These are phyloP conservation scores for Stegophylla sp. DNA, from an alignment of 2,888 invertebrate species.

Conservation along the genomic window DNA sequence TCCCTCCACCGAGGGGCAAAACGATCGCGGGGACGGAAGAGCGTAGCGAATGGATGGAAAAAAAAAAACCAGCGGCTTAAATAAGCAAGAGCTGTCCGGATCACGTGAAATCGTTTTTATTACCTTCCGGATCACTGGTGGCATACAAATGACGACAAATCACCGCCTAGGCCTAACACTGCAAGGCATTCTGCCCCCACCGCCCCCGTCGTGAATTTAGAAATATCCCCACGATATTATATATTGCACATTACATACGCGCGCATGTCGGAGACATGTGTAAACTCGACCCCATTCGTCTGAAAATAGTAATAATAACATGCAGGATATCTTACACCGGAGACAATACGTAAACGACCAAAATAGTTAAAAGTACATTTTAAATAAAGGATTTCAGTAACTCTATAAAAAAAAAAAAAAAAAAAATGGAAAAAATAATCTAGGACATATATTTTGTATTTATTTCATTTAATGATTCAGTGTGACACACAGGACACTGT, in stretches of 20 bases:
- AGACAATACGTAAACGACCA: no score
- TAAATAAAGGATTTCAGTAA: no score
- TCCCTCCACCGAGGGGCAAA: no score
- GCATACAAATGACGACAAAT: conserved; percentile 44
- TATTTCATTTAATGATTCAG: no score
- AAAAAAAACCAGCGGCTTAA: neutral
- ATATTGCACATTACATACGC: neutral
- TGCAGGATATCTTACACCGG: no score
- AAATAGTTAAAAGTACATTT: no score
- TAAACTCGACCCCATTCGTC: neutral
- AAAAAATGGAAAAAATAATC: no score
- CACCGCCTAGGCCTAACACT: neutral
- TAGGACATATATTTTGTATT: no score
- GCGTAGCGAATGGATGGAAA: neutral
- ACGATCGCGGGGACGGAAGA: no score
- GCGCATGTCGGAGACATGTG: neutral
- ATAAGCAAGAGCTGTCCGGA: conserved; percentile 42
- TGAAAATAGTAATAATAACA: no score
- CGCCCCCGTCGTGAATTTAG: neutral
- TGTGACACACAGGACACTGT: no score
- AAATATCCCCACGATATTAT: conserved; percentile 16
- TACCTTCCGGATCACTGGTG: conserved; percentile 48
- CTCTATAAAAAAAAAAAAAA: no score
- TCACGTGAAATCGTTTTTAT: conserved; percentile 49
- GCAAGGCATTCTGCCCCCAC: neutral